Evolutionary conservation across 2,797 vertebrate genomes (phyloP), one percentile per base, ranked within the genome.

Genomic region (Dryobates pubescens): DNA sequence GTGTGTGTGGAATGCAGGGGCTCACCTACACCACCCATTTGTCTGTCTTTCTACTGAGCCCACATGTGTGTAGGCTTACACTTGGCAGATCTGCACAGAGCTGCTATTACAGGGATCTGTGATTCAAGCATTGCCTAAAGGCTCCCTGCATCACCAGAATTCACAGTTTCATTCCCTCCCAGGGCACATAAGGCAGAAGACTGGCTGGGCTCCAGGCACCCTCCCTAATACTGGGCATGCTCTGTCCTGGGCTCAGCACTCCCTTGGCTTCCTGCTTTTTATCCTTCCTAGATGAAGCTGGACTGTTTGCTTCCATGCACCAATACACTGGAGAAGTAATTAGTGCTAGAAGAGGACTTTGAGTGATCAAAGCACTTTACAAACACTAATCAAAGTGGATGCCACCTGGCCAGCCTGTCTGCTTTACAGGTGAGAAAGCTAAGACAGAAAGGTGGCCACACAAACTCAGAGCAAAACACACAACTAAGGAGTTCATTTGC

Each of bases 211-310:
- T 86, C 45, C 77, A 87, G 72, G 27, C 45, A 62, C 9, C 18
- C 34, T 74, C 16, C 45, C 0, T 0, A 62, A 80, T 38, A 11
- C 4, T 0, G 9, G 75, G 41, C 47, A 71, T 9, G 0, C 14
- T 7, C 34, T 77, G 68, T 73, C 73, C 74, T 29, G 57, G 43
- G 67, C 47, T 92, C 62, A 85, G 88, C 58, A 36, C 51, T 77
- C 59, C 51, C 79, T 70, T 7, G 5, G n/a, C 71, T 41, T 71
- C 63, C 82, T 65, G 54, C 3, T 1, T 57, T 74, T 77, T 26
- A 76, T 53, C 74, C 53, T 68, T 61, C 45, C 26, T 23, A 75
- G 70, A 38, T 74, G 26, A 82, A 59, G 59, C 8, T 1, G 6
- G 59, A 75, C 41, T 72, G 71, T n/a, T 53, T 19, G 71, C 74